These are phyloP conservation scores for Rallus crepitans DNA, from an alignment of 2,797 vertebrate genomes.

Conservation along the genomic window DNA sequence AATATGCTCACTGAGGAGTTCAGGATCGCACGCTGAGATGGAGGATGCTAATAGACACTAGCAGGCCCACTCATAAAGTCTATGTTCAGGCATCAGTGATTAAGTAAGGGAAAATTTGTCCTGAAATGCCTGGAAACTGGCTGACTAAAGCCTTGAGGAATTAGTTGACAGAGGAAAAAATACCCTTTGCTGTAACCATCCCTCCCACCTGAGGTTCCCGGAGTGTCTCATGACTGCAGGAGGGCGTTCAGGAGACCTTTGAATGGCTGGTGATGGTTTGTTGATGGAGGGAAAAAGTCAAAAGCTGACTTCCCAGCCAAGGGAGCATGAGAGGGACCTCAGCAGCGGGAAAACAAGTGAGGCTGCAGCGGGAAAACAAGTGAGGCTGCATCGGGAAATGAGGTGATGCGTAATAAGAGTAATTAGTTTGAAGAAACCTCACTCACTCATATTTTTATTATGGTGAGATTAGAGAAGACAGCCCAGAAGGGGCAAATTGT, in stretches of 20 bases:
- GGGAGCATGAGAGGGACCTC: background rate
- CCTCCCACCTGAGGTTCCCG: background rate
- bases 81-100: background rate
- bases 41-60: background rate
- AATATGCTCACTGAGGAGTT: background rate
- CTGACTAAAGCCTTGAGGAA: background rate
- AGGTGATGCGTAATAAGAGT: background rate
- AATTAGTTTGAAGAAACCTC: background rate
- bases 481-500: background rate
- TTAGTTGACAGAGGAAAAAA: background rate
- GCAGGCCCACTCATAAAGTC: background rate
- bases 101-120: background rate
- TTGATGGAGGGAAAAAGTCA: background rate
- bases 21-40: background rate
- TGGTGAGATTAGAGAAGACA: background rate
- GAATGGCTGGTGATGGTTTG: background rate
- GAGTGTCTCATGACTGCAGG: fast-evolving
- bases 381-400: background rate
- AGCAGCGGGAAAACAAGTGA: fast-evolving
- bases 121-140: background rate
- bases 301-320: background rate
- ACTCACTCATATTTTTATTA: background rate
- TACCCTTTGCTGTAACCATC: background rate
- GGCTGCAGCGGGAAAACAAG: background rate
- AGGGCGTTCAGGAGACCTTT: background rate